phyloP scores from a whole-genome alignment of 2,797 vertebrate species.

The Falco rusticolus region DNA sequence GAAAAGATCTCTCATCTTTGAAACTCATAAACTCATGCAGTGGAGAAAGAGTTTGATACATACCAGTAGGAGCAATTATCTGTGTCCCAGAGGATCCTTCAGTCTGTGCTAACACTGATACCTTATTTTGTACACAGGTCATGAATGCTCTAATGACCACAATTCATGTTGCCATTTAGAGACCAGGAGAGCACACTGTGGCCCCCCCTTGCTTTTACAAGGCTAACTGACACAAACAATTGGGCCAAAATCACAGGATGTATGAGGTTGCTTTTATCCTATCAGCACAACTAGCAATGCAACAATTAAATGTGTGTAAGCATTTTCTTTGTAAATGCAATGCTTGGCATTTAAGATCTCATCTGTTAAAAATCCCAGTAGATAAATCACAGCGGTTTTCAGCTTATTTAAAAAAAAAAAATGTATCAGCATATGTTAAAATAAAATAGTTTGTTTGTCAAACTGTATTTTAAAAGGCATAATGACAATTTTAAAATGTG shows the following conservation, averaged over 20 bases:
- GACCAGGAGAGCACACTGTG: not conserved
- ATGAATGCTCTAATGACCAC: conserved; percentile 35
- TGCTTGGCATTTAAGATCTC: not conserved
- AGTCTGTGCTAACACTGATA: not conserved
- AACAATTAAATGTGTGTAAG: not conserved
- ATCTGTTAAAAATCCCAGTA: not conserved
- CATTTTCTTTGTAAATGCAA: not conserved
- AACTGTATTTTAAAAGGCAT: not conserved
- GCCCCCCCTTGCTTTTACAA: not conserved
- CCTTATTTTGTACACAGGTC: conserved; percentile 43
- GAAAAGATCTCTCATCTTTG: not conserved
- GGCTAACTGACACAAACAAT: not conserved
- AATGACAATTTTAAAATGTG: not conserved
- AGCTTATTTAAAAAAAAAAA: not conserved
- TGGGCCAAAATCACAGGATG: conserved; percentile 6
- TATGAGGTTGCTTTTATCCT: conserved; percentile 9
- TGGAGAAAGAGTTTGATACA: not conserved
- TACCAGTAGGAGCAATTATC: conserved; percentile 30
- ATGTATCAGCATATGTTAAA: not conserved
- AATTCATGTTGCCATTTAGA: conserved; percentile 15
- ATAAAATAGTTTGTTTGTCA: not conserved
- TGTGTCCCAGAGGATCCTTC: conserved; percentile 6
- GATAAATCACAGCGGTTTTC: not conserved
- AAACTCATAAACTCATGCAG: not conserved
- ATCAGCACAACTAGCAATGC: not conserved